These are phyloP conservation scores for Elaphurus davidianus DNA, from an alignment of 2,113 vertebrate genomes.

Conservation along the genomic window DNA sequence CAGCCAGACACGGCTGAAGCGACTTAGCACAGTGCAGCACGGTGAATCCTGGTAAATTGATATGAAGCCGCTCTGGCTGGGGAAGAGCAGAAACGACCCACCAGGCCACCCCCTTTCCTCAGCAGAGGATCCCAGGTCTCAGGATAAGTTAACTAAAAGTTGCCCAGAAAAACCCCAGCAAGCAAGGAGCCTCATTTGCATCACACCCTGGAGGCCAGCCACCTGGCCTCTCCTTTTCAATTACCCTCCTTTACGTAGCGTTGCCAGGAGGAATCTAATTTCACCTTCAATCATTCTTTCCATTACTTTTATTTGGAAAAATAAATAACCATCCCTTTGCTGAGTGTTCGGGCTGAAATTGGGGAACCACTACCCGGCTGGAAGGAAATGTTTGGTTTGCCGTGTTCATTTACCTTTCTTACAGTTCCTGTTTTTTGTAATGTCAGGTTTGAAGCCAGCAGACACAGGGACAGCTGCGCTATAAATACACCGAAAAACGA, in stretches of 20 bases:
- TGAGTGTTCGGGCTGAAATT: background rate
- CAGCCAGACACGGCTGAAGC: background rate
- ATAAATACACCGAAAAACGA: background rate
- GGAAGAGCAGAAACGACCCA: background rate
- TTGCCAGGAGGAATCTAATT: conserved; percentile 65
- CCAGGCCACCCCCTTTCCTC: background rate
- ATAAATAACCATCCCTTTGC: conserved; percentile 6
- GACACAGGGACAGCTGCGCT: background rate
- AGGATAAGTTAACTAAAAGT: background rate
- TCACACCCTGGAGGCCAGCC: background rate
- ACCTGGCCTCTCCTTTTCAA: background rate
- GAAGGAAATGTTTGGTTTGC: background rate
- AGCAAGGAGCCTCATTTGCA: background rate
- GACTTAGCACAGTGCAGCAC: background rate
- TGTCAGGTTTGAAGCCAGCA: background rate
- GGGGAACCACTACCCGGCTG: background rate
- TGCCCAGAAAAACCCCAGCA: background rate
- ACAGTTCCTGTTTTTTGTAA: background rate
- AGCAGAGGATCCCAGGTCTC: background rate
- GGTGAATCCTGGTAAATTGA: background rate
- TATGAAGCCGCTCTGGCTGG: background rate
- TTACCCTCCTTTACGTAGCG: background rate
- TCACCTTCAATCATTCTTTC: conserved; percentile 71
- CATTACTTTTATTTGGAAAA: conserved; percentile 66
- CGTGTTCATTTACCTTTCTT: background rate